Base-by-base conservation (phyloP, 2,888 invertebrate genomes). In the Drosophila quasianomalipes region DNA sequence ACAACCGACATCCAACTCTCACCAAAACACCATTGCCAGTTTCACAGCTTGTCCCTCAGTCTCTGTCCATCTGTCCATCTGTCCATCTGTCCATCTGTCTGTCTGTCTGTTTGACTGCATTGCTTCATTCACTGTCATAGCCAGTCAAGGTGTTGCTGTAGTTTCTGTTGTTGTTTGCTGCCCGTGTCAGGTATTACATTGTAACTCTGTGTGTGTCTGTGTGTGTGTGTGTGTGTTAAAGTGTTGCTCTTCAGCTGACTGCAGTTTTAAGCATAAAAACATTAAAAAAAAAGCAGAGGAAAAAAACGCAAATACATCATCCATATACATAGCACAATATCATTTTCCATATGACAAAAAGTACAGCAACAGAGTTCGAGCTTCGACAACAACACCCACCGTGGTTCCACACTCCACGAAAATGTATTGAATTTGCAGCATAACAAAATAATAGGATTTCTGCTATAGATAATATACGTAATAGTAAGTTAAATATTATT, bases 221-320 rank as follows among this genome's bases (percentile, higher is more conserved):
- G 37, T 37, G 33, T 47, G 6, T 69, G 57, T 60, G 53, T 60
- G 69, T 68, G 71, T 76, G 76, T 67, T 60, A 44, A 58, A 70
- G 75, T 76, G 72, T 65, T 74, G 82, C 80, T 78, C 70, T 72
- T 81, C 74, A 74, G 69, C 75, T 72, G 83, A 74, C 70, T 76
- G 81, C 81, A 82, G 70, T 81, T 87, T 81, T 82, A 79, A 85
- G 84, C 84, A 86, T 89, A 89, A 89, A 90, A 79, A 76, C 80
- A 82, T 84, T 76, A 82, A 80, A 83, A 85, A 84, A 74, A n/a
- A 37, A 19, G 16, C 19, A 12, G 16, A 10, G 28, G 16, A 3
- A 76, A 79, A 84, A 82, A 72, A 74, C 62, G 78, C 88, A 82
- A 88, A 88, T 88, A 90, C 91, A 89, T 90, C 91, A 89, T 89